Evolutionary conservation across 2,113 vertebrate species (phyloP), one percentile per base, ranked within the genome.

Genomic region (Tyrannus savana): DNA sequence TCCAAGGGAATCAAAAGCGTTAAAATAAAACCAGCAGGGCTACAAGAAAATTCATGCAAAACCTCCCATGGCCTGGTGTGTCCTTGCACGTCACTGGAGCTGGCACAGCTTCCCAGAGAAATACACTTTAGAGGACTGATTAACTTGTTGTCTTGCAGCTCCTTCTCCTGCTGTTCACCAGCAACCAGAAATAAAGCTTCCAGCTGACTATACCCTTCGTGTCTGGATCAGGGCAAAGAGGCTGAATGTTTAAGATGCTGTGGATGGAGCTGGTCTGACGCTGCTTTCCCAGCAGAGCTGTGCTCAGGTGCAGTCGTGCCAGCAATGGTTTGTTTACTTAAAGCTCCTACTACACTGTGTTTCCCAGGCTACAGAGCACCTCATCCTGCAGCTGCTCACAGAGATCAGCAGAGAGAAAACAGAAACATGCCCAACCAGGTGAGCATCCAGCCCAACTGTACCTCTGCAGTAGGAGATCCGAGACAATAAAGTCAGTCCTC

Each of bases 311-410:
- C 83, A 84, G 79, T 58, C 10, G 2, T 0, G 0, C 47, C 50
- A 58, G 80, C 56, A 8, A 7, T 0, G 4, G 42, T 21, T 87
- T 93, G 56, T 92, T 94, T 88, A 81, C 68, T 12, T 39, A 47
- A 37, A 68, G 83, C 89, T 88, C 56, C 2, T 23, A 16, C 19
- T 53, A 69, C 23, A 41, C 47, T 4, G 3, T 18, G 87, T 95
- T 94, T 91, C 90, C 92, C 93, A 83, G 90, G 75, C 95, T 96
- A 93, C 87, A 46, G 62, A 93, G 87, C 72, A 84, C 79, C 83
- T 93, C 7, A 4, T 79, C 64, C 87, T 63, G 68, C 84, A 80
- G 64, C 78, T 73, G 81, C 67, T 78, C 81, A 19, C 6, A 3
- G 0, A 25, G 41, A 76, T 9, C 78, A 58, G 55, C 63, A 41